These are phyloP conservation scores for Marasmarcha lunaedactyla DNA, from an alignment of 2,888 invertebrate genomes.

Conservation along the genomic window DNA sequence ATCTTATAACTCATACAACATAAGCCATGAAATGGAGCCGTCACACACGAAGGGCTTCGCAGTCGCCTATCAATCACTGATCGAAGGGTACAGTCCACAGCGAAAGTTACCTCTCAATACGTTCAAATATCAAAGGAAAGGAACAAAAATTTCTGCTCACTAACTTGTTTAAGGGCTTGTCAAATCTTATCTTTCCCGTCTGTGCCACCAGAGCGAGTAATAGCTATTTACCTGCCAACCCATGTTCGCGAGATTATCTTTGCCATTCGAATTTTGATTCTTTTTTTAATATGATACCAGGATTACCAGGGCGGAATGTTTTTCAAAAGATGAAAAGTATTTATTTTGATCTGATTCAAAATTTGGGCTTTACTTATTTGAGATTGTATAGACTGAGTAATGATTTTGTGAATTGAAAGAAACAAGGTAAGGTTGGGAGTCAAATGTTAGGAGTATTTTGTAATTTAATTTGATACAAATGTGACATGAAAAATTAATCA, in stretches of 20 bases:
- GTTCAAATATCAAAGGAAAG: neutral
- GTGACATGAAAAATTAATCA: too few relatives aligned
- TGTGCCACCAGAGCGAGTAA: constrained; percentile 56
- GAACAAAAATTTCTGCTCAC: neutral
- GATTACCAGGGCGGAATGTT: constrained; percentile 37
- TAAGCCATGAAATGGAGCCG: constrained; percentile 52
- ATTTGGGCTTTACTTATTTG: constrained; percentile 4
- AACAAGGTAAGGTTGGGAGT: too few relatives aligned
- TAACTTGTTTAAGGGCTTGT: constrained; percentile 24
- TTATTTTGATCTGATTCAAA: constrained; percentile 9
- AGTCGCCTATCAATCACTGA: constrained; percentile 51
- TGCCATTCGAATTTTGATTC: constrained; percentile 42
- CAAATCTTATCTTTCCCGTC: constrained; percentile 49
- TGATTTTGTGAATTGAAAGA: too few relatives aligned
- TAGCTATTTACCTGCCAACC: constrained; percentile 62
- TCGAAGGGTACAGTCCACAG: constrained; percentile 15
- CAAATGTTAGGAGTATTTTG: too few relatives aligned
- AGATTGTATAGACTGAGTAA: too few relatives aligned
- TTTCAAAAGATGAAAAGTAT: constrained; percentile 16
- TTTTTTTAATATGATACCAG: constrained; percentile 35
- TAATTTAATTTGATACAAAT: too few relatives aligned
- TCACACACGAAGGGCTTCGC: constrained; percentile 30
- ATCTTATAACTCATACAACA: constrained; percentile 37
- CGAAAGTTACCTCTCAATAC: neutral
- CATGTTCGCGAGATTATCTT: constrained; percentile 47